Conservation (phyloP, 2,797 vertebrate genomes). For the Gymnothorax reevesii region DNA sequence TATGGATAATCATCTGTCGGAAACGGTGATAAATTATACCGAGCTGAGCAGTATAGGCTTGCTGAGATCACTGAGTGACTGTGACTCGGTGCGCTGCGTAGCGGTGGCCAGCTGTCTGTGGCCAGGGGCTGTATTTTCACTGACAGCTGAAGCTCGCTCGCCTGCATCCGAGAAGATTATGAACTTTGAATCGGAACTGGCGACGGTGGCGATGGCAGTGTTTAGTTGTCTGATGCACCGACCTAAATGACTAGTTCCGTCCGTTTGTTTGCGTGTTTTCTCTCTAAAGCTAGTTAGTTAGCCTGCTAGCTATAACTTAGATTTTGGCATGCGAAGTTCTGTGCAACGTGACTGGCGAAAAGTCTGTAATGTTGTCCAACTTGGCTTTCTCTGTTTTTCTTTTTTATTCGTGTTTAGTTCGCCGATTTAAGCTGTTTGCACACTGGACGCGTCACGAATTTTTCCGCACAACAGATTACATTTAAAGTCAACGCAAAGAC, state of each 20-base stretch:
- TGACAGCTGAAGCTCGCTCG: background rate
- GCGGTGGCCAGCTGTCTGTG: background rate
- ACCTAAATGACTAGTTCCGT: background rate
- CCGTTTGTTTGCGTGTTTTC: background rate
- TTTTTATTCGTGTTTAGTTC: too few relatives aligned
- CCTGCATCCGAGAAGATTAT: background rate
- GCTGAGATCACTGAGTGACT: slow-evolving; percentile 16
- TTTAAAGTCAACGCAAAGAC: too few relatives aligned
- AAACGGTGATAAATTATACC: slow-evolving; percentile 71
- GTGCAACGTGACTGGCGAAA: too few relatives aligned
- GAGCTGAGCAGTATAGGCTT: background rate
- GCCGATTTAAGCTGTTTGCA: too few relatives aligned
- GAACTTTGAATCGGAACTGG: background rate
- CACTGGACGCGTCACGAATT: too few relatives aligned
- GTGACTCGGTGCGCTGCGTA: background rate
- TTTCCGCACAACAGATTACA: too few relatives aligned
- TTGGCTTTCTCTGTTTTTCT: too few relatives aligned
- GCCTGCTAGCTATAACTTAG: background rate
- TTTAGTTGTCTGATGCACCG: background rate
- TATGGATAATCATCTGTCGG: slow-evolving; percentile 54
- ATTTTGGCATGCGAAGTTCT: too few relatives aligned
- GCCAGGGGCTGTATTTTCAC: background rate
- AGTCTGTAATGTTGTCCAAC: too few relatives aligned
- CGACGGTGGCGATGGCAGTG: background rate
- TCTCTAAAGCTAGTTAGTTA: background rate